Conservation (phyloP, 2,113 vertebrate genomes). For the Mus pahari region DNA sequence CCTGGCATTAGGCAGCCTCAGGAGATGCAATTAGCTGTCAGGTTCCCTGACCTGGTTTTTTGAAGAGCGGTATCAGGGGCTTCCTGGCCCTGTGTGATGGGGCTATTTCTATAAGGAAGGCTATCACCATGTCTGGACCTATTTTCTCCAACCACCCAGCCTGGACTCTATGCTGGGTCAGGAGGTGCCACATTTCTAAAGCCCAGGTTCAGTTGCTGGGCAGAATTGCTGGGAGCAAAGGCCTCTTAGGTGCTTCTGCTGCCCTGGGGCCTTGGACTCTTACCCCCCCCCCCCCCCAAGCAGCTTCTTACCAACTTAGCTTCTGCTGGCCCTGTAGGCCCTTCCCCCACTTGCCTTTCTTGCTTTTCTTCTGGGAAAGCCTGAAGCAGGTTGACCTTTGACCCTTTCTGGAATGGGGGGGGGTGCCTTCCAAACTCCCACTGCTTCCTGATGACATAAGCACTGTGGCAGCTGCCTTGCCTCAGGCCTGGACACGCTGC, state of each 20-base stretch:
- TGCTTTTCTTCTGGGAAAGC: conserved; percentile 26
- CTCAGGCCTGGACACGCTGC: conserved; percentile 38
- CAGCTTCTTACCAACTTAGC: neutral
- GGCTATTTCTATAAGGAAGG: neutral
- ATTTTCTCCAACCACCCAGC: neutral
- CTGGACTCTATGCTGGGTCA: neutral
- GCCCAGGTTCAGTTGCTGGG: no score
- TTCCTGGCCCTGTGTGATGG: neutral
- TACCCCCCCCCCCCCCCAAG: neutral
- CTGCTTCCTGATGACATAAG: conserved; percentile 74
- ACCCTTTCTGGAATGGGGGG: conserved; percentile 76
- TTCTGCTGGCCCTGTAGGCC: neutral
- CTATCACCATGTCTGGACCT: neutral
- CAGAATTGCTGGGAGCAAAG: neutral
- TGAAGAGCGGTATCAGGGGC: neutral
- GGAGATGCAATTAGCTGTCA: neutral
- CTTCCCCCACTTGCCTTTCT: conserved; percentile 39
- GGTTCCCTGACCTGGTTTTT: neutral
- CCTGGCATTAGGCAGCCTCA: neutral
- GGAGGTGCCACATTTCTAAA: neutral
- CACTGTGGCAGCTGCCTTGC: conserved; percentile 67
- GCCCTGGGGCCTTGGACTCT: neutral
- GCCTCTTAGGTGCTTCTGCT: neutral
- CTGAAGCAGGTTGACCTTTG: conserved; percentile 77
- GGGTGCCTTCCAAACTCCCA: conserved; percentile 64